Percentiles rank a stretch among this genome's conserved stretches.
Evolutionary conservation across 2,797 vertebrate genomes (phyloP).

Genomic region (Benthosema pterotum): DNA sequence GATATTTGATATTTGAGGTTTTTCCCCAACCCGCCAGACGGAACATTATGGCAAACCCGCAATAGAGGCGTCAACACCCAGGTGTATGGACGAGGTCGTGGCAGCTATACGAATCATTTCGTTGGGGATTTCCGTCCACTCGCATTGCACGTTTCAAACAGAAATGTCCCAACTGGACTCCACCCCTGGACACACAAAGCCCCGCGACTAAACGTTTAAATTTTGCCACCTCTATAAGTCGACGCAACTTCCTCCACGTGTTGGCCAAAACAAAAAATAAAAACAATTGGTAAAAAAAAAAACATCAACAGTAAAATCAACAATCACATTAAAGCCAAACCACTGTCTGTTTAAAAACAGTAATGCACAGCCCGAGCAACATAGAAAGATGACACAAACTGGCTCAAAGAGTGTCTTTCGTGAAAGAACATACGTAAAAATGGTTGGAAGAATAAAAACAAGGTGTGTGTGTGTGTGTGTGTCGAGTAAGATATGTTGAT

Average conservation of each 20-base stretch:
- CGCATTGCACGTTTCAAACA: too few relatives aligned
- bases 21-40: too few relatives aligned
- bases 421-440: slow-evolving; percentile 14
- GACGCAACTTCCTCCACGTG: slow-evolving; percentile 30
- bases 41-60: too few relatives aligned
- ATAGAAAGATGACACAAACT: not conserved
- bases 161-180: not conserved
- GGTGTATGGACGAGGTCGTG: too few relatives aligned
- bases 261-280: slow-evolving; percentile 37
- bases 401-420: slow-evolving; percentile 41
- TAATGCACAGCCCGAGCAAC: slow-evolving; percentile 7
- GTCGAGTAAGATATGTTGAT: not conserved
- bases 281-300: slow-evolving; percentile 38
- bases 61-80: too few relatives aligned
- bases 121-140: too few relatives aligned
- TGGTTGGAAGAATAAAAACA: slow-evolving; percentile 17
- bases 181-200: slow-evolving; percentile 3
- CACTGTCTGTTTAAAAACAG: slow-evolving; percentile 4
- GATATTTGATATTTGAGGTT: too few relatives aligned
- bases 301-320: slow-evolving; percentile 20
- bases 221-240: slow-evolving; percentile 19
- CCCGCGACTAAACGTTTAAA: slow-evolving; percentile 20
- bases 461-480: too few relatives aligned
- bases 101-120: too few relatives aligned
- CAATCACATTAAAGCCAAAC: slow-evolving; percentile 46